phyloP scores from a whole-genome alignment of 2,113 vertebrate genomes.

The Loxodonta africana region DNA sequence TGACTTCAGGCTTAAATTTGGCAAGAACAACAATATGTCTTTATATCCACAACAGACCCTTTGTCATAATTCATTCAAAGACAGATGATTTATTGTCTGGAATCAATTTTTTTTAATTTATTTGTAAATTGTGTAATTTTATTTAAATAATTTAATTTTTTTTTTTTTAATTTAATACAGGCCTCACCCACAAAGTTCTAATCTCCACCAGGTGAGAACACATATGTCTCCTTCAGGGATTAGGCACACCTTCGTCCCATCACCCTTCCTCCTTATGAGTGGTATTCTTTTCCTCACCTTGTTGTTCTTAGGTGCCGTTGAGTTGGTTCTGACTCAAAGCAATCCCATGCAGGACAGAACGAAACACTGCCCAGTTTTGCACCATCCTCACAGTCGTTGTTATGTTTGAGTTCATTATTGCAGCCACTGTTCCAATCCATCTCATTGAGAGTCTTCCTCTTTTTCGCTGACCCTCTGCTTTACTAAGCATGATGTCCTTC shows the following conservation, averaged over 20 bases:
- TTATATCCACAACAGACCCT: too few species aligned
- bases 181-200: background rate
- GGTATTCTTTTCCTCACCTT: background rate
- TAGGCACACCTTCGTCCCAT: background rate
- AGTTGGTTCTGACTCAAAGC: background rate
- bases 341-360: too few species aligned
- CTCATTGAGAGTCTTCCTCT: background rate
- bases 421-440: background rate
- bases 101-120: background rate
- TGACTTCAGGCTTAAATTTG: background rate
- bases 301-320: background rate
- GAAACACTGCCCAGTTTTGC: too few species aligned
- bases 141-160: background rate
- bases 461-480: background rate
- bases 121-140: background rate
- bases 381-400: too few species aligned
- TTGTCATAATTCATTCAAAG: background rate
- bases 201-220: fast-evolving
- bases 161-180: background rate
- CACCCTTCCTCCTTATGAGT: background rate
- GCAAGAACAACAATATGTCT: fast-evolving
- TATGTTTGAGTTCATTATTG: background rate
- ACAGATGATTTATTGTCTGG: fast-evolving
- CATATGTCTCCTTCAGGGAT: fast-evolving
- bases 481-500: background rate